Base-by-base conservation (phyloP, 2,113 vertebrate genomes). In the Prinia subflava region DNA sequence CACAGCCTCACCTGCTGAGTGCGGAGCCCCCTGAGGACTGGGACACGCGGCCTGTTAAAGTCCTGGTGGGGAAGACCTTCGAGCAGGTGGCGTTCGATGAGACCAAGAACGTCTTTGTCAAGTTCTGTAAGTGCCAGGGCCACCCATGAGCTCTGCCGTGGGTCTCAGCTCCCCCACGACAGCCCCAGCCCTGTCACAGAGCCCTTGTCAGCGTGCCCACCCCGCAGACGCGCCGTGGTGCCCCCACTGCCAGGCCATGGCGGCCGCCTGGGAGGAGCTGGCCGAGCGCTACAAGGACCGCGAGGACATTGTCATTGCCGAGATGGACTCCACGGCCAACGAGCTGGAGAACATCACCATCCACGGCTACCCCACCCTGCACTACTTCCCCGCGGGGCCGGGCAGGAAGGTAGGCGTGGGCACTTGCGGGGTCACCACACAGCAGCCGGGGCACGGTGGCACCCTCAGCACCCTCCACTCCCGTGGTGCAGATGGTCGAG, bases 61-160 rank as follows among this genome's bases (percentile, higher is more conserved):
- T 98, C 23, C 98, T 99, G 10, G 99, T 99, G 90, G 98, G 98
- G 87, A 99, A 99, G 96, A 99, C 99, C 90, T 99, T 99, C 0
- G 98, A 99, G 59, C 97, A 98, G 63, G 98, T 99, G 41, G 99
- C 98, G 6, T 98, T 98, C 2, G 99, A 99, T 2, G 98, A 98
- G 53, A 98, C 98, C 83, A 99, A 99, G 97, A 99, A 98, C 0
- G 99, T 99, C 62, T 99, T 99, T 52, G 97, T 99, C 53, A 99
- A 99, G 96, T 99, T 99, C 97, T 99, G 99, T 99, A 97, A 99
- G 99, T 98, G 71, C 62, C 0, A 0, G 27, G 27, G 27, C 23
- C 3, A 8, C 60, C 17, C 0, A 0, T 2, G 9, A 50, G 78
- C 52, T n/a, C 67, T 59, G 31, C 42, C 15, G 0, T 0, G 1